Evolutionary conservation across 2,888 invertebrate genomes (phyloP), one percentile per base, ranked within the genome.

Genomic region (Drosophila fungiperda): DNA sequence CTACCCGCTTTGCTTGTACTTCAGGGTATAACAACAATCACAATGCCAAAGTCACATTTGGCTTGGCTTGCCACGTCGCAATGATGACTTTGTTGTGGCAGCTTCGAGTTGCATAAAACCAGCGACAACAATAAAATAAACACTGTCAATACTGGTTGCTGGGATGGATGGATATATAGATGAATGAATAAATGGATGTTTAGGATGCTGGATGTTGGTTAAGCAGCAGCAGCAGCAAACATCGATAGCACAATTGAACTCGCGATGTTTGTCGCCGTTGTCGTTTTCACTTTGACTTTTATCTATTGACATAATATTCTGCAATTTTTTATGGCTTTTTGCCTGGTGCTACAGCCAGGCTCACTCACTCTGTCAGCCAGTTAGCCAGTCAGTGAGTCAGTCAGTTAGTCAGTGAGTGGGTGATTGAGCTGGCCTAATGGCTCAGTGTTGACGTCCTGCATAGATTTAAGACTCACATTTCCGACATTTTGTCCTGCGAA

Each of bases 221-320:
- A 68, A 53, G 49, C 72, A 42, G 8, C 3, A 35, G 23, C 17
- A 54, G 54, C 17, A 20, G n/a, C 23, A 35, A 33, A 45, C 45
- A 23, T 45, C 54, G 81, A 68, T 72, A 70, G 62, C 87, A 71
- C 90, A 86, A 86, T 90, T 84, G 82, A 87, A 80, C 88, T 73
- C 79, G 83, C 88, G 85, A 87, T 80, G 87, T 84, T 84, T 84
- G 53, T 60, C 59, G 63, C 55, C 63, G 58, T 61, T 68, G 68
- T 76, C 77, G 53, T 76, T 72, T 67, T 69, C 83, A 69, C 73
- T 80, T 82, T 60, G 87, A 87, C 86, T 85, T 86, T 86, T 86
- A 89, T 89, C 90, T 88, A 83, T 88, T 89, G 87, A 90, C 89
- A 87, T 83, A 87, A 89, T 82, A 90, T 78, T 87, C 55, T 35